These are phyloP conservation scores for Neocrepidodera transversa DNA, from an alignment of 2,888 invertebrate genomes.

Conservation along the genomic window DNA sequence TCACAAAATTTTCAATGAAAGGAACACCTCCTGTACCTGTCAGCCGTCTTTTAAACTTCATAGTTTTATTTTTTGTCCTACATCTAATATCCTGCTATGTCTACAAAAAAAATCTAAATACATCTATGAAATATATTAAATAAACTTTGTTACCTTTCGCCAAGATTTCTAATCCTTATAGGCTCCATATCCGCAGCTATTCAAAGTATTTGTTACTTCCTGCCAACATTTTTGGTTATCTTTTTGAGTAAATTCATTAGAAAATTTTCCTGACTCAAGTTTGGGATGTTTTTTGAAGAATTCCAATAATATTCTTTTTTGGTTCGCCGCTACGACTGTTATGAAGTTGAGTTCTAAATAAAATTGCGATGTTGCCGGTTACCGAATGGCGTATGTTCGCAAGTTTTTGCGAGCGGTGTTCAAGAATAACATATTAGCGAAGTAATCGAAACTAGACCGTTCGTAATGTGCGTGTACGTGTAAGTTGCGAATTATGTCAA, in stretches of 20 bases:
- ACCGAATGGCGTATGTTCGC: too few species aligned
- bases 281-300: slow-evolving; percentile 15
- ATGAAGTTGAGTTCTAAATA: too few species aligned
- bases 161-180: slow-evolving; percentile 22
- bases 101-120: slow-evolving; percentile 3
- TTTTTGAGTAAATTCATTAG: slow-evolving; percentile 14
- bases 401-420: too few species aligned
- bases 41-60: neutral
- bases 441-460: too few species aligned
- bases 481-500: too few species aligned
- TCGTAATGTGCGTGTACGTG: too few species aligned
- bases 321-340: too few species aligned
- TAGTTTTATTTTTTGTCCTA: slow-evolving; percentile 10
- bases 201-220: slow-evolving; percentile 1
- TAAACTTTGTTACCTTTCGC: slow-evolving; percentile 14
- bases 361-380: too few species aligned
- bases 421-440: too few species aligned
- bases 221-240: slow-evolving; percentile 10
- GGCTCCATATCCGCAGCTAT: slow-evolving; percentile 13
- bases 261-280: slow-evolving; percentile 14
- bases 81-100: slow-evolving; percentile 15
- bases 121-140: too few species aligned
- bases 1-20: neutral
- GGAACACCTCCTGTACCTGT: slow-evolving; percentile 5
- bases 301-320: slow-evolving; percentile 13